phyloP scores from a whole-genome alignment of 2,113 vertebrate genomes.

The Rafetus swinhoei region DNA sequence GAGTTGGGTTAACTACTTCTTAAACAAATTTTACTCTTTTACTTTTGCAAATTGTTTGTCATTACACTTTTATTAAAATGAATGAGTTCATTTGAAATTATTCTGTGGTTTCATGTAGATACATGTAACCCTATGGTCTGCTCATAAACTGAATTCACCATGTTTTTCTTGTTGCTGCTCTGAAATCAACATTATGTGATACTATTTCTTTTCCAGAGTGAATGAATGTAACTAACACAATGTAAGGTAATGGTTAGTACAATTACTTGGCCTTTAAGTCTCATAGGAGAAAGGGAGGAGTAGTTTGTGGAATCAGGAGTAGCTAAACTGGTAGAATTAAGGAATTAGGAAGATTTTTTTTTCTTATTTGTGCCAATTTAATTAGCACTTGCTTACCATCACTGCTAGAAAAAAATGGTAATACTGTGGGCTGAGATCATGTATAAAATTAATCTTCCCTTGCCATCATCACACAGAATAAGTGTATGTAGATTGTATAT shows the following conservation, averaged over 20 bases:
- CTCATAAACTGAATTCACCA: neutral
- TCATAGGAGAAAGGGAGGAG: neutral
- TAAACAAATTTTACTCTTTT: neutral
- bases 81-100: neutral
- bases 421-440: neutral
- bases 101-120: fast-evolving
- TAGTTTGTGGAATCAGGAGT: neutral
- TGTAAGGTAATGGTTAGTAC: neutral
- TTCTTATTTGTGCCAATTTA: neutral
- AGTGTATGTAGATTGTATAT: neutral
- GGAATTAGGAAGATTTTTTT: neutral
- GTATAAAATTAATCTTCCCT: neutral
- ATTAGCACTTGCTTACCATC: neutral
- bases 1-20: neutral
- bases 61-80: neutral
- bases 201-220: neutral
- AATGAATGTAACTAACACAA: neutral
- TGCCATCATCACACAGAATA: neutral
- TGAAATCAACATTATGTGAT: neutral
- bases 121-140: neutral
- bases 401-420: neutral
- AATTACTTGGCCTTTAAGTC: neutral
- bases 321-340: neutral
- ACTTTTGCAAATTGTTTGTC: neutral
- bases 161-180: neutral